A percentile compares a stretch with the other conserved stretches of the same genome.
Evolutionary conservation across 1,140 invertebrate species (phyloP).

Genomic region (Luehdorfia chinensis): DNA sequence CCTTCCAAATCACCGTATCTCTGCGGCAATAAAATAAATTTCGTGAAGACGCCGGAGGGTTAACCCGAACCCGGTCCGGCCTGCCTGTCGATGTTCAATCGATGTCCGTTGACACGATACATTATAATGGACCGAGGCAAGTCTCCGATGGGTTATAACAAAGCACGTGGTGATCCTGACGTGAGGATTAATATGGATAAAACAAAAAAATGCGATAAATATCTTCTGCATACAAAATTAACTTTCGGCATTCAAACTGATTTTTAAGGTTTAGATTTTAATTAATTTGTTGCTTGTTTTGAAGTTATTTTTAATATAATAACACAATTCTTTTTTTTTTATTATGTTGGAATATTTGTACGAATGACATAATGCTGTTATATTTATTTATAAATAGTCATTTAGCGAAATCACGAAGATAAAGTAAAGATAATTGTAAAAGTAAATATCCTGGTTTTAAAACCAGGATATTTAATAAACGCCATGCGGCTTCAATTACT

Average conservation of each 20-base stretch:
- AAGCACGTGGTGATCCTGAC: constrained; percentile 68
- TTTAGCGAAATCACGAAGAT: no score
- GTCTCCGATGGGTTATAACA: constrained; percentile 64
- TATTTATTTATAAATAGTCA: no score
- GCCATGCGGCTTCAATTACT: no score
- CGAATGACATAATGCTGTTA: no score
- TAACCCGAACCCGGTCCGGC: constrained; percentile 41
- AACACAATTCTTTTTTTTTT: background rate
- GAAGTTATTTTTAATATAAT: constrained; percentile 22
- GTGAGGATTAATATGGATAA: constrained; percentile 68
- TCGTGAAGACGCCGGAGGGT: constrained; percentile 67
- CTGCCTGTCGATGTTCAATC: constrained; percentile 65
- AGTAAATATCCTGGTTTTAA: no score
- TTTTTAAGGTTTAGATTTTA: constrained; percentile 40
- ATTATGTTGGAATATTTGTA: no score
- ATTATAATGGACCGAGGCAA: constrained; percentile 67
- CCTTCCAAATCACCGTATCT: constrained; percentile 71
- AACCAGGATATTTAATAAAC: no score
- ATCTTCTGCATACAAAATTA: constrained; percentile 53
- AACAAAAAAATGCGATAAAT: constrained; percentile 55
- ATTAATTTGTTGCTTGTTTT: constrained; percentile 45
- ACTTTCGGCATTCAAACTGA: constrained; percentile 35
- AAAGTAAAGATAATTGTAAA: no score
- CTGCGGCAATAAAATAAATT: constrained; percentile 74
- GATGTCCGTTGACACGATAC: constrained; percentile 71